Percentiles rank a stretch among this genome's conserved stretches.
Conservation (phyloP, 1,140 invertebrate species). For the Helicoverpa zea region DNA sequence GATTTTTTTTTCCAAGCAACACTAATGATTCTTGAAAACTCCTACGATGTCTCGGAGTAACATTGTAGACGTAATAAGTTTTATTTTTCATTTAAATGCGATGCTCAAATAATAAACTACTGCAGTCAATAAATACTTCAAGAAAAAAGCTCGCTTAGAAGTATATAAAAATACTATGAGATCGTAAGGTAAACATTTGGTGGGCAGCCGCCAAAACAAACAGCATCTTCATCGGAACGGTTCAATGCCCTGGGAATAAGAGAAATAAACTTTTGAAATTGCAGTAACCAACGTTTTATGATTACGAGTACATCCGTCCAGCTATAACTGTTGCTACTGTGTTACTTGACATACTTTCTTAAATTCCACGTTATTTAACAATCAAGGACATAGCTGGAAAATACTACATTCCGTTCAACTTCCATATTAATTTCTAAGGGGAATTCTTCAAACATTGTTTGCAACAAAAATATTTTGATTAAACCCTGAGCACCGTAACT, state of each 20-base stretch:
- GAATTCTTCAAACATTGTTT: conserved; percentile 34
- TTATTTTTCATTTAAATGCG: no score
- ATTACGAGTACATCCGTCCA: conserved; percentile 50
- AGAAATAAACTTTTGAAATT: conserved; percentile 54
- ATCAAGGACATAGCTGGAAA: conserved; percentile 19
- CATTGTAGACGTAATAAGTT: no score
- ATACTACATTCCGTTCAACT: conserved; percentile 1
- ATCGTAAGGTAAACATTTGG: conserved; percentile 40
- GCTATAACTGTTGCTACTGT: conserved; percentile 49
- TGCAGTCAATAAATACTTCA: neutral
- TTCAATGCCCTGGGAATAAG: conserved; percentile 52
- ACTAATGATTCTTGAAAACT: no score
- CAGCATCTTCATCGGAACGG: conserved; percentile 49
- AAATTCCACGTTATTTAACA: conserved; percentile 16
- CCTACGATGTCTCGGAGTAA: no score
- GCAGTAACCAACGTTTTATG: conserved; percentile 53
- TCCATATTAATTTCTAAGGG: conserved; percentile 27
- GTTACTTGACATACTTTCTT: conserved; percentile 33
- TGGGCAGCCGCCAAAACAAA: conserved; percentile 53
- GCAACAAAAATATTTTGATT: conserved; percentile 31
- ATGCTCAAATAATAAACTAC: neutral
- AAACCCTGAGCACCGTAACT: conserved; percentile 11
- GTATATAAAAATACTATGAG: conserved; percentile 34
- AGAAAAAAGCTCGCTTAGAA: neutral
- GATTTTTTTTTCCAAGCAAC: no score